Evolutionary conservation across 2,113 vertebrate genomes (phyloP).

Genomic region (Actinemys pallida): DNA sequence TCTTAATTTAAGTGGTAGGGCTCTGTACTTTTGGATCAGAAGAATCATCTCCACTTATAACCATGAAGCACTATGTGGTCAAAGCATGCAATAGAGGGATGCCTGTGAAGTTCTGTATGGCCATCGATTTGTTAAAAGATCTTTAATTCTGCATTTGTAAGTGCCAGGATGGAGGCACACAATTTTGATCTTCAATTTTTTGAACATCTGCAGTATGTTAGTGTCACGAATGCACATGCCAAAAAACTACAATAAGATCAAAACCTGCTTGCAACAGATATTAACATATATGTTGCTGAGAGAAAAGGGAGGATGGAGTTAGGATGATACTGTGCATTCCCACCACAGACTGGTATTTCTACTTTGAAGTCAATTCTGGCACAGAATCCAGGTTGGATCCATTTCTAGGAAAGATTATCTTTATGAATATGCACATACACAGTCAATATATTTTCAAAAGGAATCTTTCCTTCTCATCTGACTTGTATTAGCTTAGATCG

Average conservation of each 20-base stretch:
- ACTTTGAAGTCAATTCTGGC: background rate
- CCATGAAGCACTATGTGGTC: rapidly evolving
- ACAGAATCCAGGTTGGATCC: background rate
- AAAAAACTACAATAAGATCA: background rate
- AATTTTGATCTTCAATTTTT: background rate
- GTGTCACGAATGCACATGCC: background rate
- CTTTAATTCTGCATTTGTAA: background rate
- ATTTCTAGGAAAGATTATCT: background rate
- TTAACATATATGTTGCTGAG: background rate
- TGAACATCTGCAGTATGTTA: background rate
- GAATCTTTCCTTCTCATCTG: background rate
- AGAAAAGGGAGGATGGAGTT: background rate
- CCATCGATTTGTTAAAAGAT: background rate
- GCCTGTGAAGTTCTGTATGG: background rate
- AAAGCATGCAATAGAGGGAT: background rate
- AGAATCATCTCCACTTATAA: background rate
- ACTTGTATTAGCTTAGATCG: background rate
- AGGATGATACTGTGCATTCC: background rate
- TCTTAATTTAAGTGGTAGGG: background rate
- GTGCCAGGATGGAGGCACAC: background rate
- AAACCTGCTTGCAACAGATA: background rate
- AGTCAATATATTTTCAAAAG: background rate
- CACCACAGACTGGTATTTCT: background rate
- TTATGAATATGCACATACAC: background rate
- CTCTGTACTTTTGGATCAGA: background rate